Evolutionary conservation across 2,113 vertebrate genomes (phyloP), one percentile per base, ranked within the genome.

Genomic region (Myanophis thanlyinensis): DNA sequence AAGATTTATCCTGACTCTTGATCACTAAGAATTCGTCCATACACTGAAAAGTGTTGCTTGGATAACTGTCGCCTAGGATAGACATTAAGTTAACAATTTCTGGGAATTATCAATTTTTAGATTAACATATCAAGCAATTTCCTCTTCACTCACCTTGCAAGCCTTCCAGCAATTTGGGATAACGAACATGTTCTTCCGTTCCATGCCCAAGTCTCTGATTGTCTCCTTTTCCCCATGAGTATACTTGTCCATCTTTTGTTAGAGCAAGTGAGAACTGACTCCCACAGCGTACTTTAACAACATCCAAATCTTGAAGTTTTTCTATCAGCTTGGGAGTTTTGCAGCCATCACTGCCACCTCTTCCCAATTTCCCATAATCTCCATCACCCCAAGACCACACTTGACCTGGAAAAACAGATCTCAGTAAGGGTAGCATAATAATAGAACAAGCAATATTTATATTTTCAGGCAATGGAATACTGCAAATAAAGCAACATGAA

Each of bases 301-400:
- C 98, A 94, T 99, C 98, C 95, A 99, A 95, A 94, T 99, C 99
- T 95, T 99, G 99, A 84, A 99, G 98, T 92, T 99, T 99, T 96
- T 99, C 99, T 92, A 99, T 99, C 88, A 99, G 8, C 87, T 99
- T 99, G 1, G 99, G 99, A 0, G 99, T 99, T 97, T 99, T 99
- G 94, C 99, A 99, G 86, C 99, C 99, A 35, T 99, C 99, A 30
- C 99, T 99, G 93, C 99, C 99, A 47, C 99, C 99, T 94, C 99
- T 97, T 93, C 99, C 99, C 94, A 99, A 95, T 94, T 99, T 99
- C 53, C 99, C 99, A 62, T 99, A 99, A 95, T 99, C 99, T 3
- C 99, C 99, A 54, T 99, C 99, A 15, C 99, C 99, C 99, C 99
- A 99, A 22, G 99, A 99, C 99, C 99, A 99, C 4, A 99, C 99